phyloP scores from a whole-genome alignment of 2,113 vertebrate genomes.

The Mastomys coucha region DNA sequence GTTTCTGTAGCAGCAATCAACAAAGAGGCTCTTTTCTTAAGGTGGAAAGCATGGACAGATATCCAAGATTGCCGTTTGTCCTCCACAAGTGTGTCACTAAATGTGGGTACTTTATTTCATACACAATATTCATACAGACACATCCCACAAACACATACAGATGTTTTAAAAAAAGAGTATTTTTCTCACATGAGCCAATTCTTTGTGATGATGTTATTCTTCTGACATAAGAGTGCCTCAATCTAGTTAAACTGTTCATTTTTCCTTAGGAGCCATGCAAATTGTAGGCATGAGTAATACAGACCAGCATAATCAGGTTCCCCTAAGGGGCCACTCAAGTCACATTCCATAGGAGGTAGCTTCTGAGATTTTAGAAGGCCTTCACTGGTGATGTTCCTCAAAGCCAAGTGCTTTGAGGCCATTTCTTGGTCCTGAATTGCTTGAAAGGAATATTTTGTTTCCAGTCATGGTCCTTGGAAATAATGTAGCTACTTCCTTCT shows the following conservation, averaged over 20 bases:
- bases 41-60: neutral
- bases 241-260: conserved; percentile 8
- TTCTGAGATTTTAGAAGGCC: neutral
- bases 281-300: neutral
- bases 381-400: neutral
- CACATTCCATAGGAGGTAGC: neutral
- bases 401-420: neutral
- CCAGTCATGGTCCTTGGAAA: neutral
- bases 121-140: neutral
- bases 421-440: neutral
- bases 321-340: neutral
- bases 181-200: conserved; percentile 36
- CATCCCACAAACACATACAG: neutral
- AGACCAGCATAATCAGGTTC: neutral
- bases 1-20: neutral
- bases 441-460: neutral
- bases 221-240: neutral
- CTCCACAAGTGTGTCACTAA: neutral
- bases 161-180: neutral
- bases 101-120: neutral
- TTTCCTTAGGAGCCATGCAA: neutral
- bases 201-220: conserved; percentile 15
- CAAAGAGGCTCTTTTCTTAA: neutral
- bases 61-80: neutral
- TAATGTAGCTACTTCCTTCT: neutral